Base-by-base conservation (phyloP, 2,113 vertebrate genomes). In the Mungos mungo region DNA sequence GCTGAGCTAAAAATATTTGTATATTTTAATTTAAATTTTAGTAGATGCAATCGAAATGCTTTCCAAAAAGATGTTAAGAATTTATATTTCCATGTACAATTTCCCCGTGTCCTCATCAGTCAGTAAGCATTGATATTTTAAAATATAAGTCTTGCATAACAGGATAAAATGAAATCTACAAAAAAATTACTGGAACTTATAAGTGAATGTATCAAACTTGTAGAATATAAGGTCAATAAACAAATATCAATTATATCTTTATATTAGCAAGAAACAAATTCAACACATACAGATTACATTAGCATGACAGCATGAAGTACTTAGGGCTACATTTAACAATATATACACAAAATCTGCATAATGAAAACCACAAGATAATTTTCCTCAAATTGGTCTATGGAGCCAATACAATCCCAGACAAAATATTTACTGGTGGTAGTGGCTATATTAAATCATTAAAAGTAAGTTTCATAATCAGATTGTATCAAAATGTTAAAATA, bases 131-230 rank as follows among this genome's bases (percentile, higher is more conserved):
- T 69, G 79, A 74, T 76, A 87, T 19, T 89, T 92, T 81, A 1
- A 76, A 45, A 90, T 76, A 82, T 93, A 95, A 90, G 27, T 27
- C 29, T 96, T 86, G 19, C 72, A 27, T 76, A 14, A 60, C 2
- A 97, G 47, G 14, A 7, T 76, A 85, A 88, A 81, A 86, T 60
- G 57, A 92, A 92, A 79, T 63, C 66, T 93, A 82, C 47, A n/a
- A 41, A 86, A 88, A 88, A 79, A 16, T 47, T 80, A 47, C 2
- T 38, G 52, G 23, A 89, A 66, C 25, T 79, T 76, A 68, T 83
- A 71, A 66, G 5, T 35, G 19, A 85, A 74, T 92, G 60, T 76
- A 74, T 33, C 14, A 85, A 68, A 19, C 18, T 14, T 74, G 33
- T 12, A 81, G 31, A 41, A 90, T 69, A 41, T 41, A 89, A 85